Conservation (phyloP, 2,888 invertebrate species). For the Himalopsyche japonica region DNA sequence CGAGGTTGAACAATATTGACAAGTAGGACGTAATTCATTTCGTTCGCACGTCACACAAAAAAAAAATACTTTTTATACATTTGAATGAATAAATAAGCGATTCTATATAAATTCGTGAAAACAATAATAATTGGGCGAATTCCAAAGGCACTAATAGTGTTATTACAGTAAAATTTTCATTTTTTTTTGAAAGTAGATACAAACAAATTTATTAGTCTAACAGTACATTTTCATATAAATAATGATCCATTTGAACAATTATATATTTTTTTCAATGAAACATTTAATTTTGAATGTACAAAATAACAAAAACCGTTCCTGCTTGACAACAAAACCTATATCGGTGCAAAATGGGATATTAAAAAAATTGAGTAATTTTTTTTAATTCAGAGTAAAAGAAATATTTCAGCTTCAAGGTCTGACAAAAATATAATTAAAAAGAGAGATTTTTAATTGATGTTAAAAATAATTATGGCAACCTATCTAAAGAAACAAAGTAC, state of each 20-base stretch:
- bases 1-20: neutral
- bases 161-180: conserved; percentile 9
- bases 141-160: conserved; percentile 24
- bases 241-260: neutral
- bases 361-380: too few relatives aligned
- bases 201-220: conserved; percentile 10
- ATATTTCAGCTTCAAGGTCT: too few relatives aligned
- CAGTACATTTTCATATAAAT: conserved; percentile 2
- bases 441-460: too few relatives aligned
- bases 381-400: too few relatives aligned
- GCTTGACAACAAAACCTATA: too few relatives aligned
- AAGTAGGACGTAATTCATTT: neutral
- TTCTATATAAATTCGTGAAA: neutral
- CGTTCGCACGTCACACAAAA: neutral
- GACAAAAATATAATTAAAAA: too few relatives aligned
- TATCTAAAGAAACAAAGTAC: too few relatives aligned
- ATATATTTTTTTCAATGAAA: neutral
- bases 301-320: too few relatives aligned
- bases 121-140: conserved; percentile 17
- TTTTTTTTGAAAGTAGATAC: neutral
- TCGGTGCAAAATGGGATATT: too few relatives aligned
- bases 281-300: neutral
- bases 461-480: too few relatives aligned
- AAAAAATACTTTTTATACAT: conserved; percentile 6
- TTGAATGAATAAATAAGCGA: conserved; percentile 18